Conservation (phyloP, 2,888 invertebrate species). For the Drosophila dives region DNA sequence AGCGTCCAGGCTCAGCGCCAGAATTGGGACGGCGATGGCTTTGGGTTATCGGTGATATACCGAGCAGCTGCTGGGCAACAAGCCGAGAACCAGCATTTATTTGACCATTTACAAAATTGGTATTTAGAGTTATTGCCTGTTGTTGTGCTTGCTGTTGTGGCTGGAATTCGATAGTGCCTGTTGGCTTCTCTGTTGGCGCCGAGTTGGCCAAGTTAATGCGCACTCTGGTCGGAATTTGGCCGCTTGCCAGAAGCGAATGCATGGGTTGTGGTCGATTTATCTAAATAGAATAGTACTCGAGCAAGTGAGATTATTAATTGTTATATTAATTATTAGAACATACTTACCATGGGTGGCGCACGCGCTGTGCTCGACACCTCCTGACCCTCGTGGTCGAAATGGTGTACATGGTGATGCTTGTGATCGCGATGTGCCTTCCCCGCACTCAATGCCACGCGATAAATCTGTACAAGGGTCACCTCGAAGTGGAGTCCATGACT, state of each 20-base stretch:
- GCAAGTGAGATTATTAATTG: background rate
- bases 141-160: constrained; percentile 72
- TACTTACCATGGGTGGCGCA: constrained; percentile 84
- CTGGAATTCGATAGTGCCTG: constrained; percentile 84
- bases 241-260: constrained; percentile 87
- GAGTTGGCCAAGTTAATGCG: constrained; percentile 86
- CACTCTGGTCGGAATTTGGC: constrained; percentile 87
- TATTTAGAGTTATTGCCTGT: constrained; percentile 83
- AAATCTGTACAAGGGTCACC: constrained; percentile 92
- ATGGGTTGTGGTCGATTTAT: constrained; percentile 86
- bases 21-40: constrained; percentile 4
- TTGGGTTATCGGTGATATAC: constrained; percentile 40
- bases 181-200: constrained; percentile 30
- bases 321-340: background rate
- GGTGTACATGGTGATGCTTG: constrained; percentile 94
- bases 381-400: constrained; percentile 90
- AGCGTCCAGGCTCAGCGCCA: constrained; percentile 27
- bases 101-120: constrained; percentile 88
- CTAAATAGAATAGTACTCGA: constrained; percentile 45
- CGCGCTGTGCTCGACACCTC: constrained; percentile 87
- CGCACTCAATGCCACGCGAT: constrained; percentile 92
- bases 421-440: constrained; percentile 95
- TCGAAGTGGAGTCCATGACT: constrained; percentile 86
- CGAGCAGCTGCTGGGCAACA: constrained; percentile 87
- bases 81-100: constrained; percentile 86